Conservation (phyloP, 2,888 invertebrate genomes). For the Notodonta dromedarius region DNA sequence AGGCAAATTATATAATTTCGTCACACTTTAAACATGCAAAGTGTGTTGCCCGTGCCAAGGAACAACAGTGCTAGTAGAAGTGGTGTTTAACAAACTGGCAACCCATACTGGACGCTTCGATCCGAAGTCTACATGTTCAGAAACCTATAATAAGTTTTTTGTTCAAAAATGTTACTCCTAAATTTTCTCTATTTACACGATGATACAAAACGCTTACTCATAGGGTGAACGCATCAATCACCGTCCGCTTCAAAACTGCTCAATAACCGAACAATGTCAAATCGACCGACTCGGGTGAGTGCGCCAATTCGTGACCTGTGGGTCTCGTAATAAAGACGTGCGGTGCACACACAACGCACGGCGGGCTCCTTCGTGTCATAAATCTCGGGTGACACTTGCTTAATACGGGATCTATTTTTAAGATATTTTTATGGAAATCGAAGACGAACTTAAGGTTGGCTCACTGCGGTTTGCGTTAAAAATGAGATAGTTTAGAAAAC, state of each 20-base stretch:
- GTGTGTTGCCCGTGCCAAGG: too few relatives aligned
- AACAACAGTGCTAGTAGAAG: too few relatives aligned
- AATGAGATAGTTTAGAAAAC: not conserved
- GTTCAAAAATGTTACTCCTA: not conserved
- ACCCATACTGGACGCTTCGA: not conserved
- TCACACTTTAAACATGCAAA: too few relatives aligned
- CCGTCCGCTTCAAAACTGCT: not conserved
- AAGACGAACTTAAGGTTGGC: not conserved
- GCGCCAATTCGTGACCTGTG: slow-evolving; percentile 3
- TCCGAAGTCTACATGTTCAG: not conserved
- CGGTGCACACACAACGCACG: not conserved
- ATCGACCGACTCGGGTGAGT: not conserved
- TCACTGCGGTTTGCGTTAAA: not conserved
- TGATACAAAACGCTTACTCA: not conserved
- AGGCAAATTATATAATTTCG: too few relatives aligned
- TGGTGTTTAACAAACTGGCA: too few relatives aligned
- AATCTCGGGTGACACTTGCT: not conserved
- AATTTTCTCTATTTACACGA: not conserved
- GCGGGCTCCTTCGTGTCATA: not conserved
- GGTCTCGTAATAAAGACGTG: not conserved
- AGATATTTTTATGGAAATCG: not conserved
- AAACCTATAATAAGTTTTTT: too few relatives aligned
- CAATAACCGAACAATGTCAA: slow-evolving; percentile 9
- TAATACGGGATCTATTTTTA: not conserved
- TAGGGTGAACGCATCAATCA: slow-evolving; percentile 7